Base-by-base conservation (phyloP, 2,888 invertebrate species). In the Tridacna gigas region DNA sequence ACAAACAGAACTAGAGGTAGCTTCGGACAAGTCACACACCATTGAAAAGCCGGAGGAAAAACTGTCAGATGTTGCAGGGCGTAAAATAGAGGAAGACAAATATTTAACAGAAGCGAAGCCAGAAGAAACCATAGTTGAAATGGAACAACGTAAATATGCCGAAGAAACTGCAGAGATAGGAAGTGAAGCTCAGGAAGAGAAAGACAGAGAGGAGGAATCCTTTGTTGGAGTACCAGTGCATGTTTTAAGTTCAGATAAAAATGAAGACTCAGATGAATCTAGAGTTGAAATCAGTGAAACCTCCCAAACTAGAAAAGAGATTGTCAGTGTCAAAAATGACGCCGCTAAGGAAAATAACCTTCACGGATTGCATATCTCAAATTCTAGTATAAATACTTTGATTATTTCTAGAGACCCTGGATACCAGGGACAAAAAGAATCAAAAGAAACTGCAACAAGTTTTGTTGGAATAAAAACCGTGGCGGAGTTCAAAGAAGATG, bases 381-480 rank as follows among this genome's bases (percentile, higher is more conserved):
- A 87, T 66, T 87, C 87, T 45, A 80, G 80, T 18, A 87, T 87
- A 22, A 84, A 84, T 13, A 81, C 87, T 7, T 71, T 87, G 18
- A 80, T 84, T n/a, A 87, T 87, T 51, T 75, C 87, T 22, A 74
- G 79, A n/a, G 80, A 83, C 13, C 69, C 65, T 74, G 18, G 78
- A 69, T 22, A 28, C n/a, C 7, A 45, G 20, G 37, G 47, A 20
- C 26, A 45, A 45, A 13, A 13, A 26, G 45, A 48, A 65, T 66
- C 28, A 66, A 15, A 51, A 48, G 37, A 37, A 37, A 37, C 2
- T 37, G 7, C 37, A 37, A 37, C 37, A 37, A 7, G 3, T 37
- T 7, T 37, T 4, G 7, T 37, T 51, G 13, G 51, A 77, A 28
- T 3, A 65, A n/a, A n/a, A 12, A 25, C 18, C 26, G 5, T n/a